Evolutionary conservation across 2,113 vertebrate species (phyloP), one percentile per base, ranked within the genome.

Genomic region (Oryzias curvinotus): DNA sequence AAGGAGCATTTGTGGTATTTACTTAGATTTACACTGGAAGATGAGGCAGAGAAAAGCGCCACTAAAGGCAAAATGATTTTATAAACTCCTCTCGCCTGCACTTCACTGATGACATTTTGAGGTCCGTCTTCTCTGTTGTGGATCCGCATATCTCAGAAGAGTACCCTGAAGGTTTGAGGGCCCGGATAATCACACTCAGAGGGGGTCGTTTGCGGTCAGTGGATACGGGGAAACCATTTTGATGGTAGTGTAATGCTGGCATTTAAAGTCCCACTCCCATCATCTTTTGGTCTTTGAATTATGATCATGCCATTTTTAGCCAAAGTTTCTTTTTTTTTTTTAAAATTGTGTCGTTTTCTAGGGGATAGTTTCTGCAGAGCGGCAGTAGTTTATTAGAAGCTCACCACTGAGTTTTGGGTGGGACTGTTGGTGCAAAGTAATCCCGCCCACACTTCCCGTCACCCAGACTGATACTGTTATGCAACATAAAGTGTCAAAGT

Each of bases 211-310:
- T 53, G 65, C 41, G 68, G 59, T 69, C 71, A 74, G 53, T 19
- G 53, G 77, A 62, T 44, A 30, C 60, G 53, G 62, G 61, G 45
- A 23, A 42, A 62, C 50, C 18, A 56, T 19, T 52, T 36, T 61
- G 66, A 60, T 62, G 71, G 63, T 52, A 48, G 57, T 57, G 56
- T 58, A 7, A 13, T 44, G 23, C 26, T 85, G 85, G 70, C 83
- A 88, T 87, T 87, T 83, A 75, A 62, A 65, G 49, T 12, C 0
- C 16, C 26, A 52, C 57, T 73, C 10, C 69, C 73, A 36, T 36
- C 36, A 10, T 12, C 10, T 36, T 36, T 36, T 36, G 36, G 36
- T 36, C 28, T 7, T 30, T 30, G 7, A 7, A 30, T 5, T 36
- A 2, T 36, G 3, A 36, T 36, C 12, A 36, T 36, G 8, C 36